Conservation (phyloP, 2,113 vertebrate species). For the Diphyllodes magnificus region DNA sequence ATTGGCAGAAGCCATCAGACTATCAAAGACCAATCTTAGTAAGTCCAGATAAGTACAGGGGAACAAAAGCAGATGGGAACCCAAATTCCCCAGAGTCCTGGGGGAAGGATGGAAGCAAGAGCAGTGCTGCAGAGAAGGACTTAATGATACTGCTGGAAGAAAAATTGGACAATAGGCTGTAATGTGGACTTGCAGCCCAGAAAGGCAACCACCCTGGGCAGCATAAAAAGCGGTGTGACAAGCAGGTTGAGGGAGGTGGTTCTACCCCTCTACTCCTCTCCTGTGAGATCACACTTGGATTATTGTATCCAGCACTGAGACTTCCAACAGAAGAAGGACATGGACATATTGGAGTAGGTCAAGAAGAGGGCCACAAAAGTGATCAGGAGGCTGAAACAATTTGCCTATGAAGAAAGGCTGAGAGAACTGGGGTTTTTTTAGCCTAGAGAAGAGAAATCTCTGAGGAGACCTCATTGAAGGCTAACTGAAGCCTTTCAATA, state of each 20-base stretch:
- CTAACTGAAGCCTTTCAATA: background rate
- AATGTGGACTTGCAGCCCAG: background rate
- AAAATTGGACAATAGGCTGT: background rate
- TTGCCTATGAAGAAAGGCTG: background rate
- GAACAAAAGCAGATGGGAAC: background rate
- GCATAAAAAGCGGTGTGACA: background rate
- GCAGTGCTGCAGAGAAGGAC: background rate
- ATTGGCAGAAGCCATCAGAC: background rate
- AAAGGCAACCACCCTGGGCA: background rate
- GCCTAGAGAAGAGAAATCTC: background rate
- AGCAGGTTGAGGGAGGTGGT: rapidly evolving
- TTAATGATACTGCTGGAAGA: background rate
- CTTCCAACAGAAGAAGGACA: background rate
- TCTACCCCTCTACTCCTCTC: background rate
- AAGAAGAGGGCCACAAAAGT: background rate
- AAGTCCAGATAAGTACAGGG: background rate
- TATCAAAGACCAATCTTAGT: background rate
- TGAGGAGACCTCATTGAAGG: background rate
- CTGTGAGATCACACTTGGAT: background rate
- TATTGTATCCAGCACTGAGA: background rate
- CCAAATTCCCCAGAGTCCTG: background rate
- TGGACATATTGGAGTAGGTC: background rate
- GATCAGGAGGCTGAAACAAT: rapidly evolving
- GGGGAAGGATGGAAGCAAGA: background rate
- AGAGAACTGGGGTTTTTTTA: background rate